phyloP scores from a whole-genome alignment of 2,797 vertebrate species.

The Platalea minor region DNA sequence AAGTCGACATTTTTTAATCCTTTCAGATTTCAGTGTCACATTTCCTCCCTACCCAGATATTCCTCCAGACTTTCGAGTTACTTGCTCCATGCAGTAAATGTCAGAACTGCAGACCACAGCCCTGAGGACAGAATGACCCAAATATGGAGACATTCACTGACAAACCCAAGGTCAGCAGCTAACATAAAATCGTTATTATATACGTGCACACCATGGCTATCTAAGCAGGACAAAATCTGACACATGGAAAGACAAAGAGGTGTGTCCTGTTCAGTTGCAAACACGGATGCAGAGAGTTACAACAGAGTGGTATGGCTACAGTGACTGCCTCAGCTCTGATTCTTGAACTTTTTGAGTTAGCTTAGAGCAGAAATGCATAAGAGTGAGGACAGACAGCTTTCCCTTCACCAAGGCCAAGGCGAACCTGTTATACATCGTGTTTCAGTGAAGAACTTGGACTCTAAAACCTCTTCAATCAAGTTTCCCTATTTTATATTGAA shows the following conservation, averaged over 20 bases:
- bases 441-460: background rate
- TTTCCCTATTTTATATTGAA: background rate
- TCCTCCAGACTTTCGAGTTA: background rate
- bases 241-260: background rate
- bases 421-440: background rate
- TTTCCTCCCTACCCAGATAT: background rate
- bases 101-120: background rate
- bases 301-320: accelerated
- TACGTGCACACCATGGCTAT: accelerated
- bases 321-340: accelerated
- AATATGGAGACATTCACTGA: background rate
- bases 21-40: background rate
- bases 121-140: background rate
- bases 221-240: background rate
- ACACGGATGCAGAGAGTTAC: too few relatives aligned
- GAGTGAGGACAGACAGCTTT: background rate
- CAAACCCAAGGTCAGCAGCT: background rate
- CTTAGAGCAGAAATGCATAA: background rate
- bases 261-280: background rate
- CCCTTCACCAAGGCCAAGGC: background rate
- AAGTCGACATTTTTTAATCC: background rate
- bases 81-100: background rate
- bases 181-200: background rate
- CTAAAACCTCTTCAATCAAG: background rate
- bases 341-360: background rate